Evolutionary conservation across 1,140 invertebrate species (phyloP), one percentile per base, ranked within the genome.

Genomic region (Drosophila paulistorum): DNA sequence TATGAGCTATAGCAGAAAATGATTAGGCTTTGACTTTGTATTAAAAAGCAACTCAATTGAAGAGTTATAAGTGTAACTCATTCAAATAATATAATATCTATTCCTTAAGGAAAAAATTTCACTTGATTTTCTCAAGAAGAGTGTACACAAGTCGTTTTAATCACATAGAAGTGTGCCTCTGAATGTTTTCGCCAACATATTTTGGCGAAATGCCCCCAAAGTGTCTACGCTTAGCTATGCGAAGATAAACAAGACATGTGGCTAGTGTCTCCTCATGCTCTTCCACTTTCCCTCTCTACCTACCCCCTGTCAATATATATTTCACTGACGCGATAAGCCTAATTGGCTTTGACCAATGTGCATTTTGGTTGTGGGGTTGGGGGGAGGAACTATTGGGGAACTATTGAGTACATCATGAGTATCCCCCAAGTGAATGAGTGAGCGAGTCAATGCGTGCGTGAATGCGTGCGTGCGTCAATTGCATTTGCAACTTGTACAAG

Each of bases 181-280:
- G 6, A 37, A 23, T 51, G 45, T 51, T 51, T 41, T 55, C 42
- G 2, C 37, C 48, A 20, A 77, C 66, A 83, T 84, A 62, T 67
- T 66, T 63, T 68, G 77, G 68, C 61, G n/a, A 66, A 65, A 59
- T 77, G 74, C 71, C 75, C 75, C 74, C 75, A 77, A 77, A 77
- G 63, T 77, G 74, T 77, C 83, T 87, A 77, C 79, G 45, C 45
- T 51, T 51, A 51, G 45, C 45, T 51, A 51, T 51, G 45, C 45
- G 23, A 20, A 83, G 76, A 70, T 70, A 67, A 68, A 79, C 72
- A 74, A 79, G 79, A 83, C 83, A 86, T 86, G 83, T 87, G 82
- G 83, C 76, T 68, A 74, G 75, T 81, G 82, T 79, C 66, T n/a
- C 58, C 41, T 14, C 65, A n/a, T 11, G 4, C 10, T 30, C 45